Base-by-base conservation (phyloP, 1,140 invertebrate genomes). In the Eurosta solidaginis region DNA sequence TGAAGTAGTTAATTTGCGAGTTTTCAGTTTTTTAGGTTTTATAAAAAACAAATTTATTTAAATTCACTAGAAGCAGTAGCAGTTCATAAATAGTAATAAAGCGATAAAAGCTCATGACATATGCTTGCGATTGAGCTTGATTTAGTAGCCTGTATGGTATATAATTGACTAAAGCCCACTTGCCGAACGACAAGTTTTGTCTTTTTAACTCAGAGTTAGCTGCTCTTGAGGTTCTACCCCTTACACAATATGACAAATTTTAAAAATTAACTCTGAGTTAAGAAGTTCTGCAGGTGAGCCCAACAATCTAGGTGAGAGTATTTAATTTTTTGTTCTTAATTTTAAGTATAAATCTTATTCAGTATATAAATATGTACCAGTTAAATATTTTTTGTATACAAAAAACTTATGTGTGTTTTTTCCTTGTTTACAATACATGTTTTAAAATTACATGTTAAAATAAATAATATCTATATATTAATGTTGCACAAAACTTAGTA, bases 381-480 rank as follows among this genome's bases (percentile, higher is more conserved):
- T n/a, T n/a, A n/a, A 68, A n/a, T 68, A 7, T 22, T 68, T 68
- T n/a, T 68, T 33, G 27, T 22, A 68, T 40, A n/a, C 33, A 68
- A 36, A 59, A 33, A 59, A 59, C 7, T 12, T 36, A 42, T 10
- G 59, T 40, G 36, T 63, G 36, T 63, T 27, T n/a, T 59, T 59
- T 59, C 33, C 10, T 68, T 12, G 59, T 68, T 40, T 68, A 42
- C 33, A 42, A 68, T 40, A 40, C 40, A 40, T 20, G 33, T 20
- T 68, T 12, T 42, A 68, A 68, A 68, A 42, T 68, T 7, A n/a
- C n/a, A 33, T 42, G 33, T 68, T 68, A 68, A 68, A 68, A 68
- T 68, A 68, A 68, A 68, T 68, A 68, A 33, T 63, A 20, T 63
- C 36, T n/a, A n/a, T n/a, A n/a, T n/a, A n/a, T n/a, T n/a, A n/a